phyloP scores from a whole-genome alignment of 2,888 invertebrate species.

The Drymonia ruficornis region DNA sequence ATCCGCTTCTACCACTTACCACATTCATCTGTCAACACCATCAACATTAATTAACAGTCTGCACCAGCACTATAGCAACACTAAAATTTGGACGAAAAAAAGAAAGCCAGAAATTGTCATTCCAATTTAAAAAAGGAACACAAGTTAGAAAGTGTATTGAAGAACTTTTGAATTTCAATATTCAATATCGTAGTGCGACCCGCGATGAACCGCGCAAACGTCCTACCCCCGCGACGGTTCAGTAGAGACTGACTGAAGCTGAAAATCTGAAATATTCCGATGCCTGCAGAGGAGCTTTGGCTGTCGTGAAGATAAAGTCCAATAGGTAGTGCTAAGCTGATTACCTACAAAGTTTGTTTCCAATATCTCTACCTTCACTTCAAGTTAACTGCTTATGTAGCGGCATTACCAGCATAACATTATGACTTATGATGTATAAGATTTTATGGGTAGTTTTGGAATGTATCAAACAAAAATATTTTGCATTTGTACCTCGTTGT shows the following conservation, averaged over 20 bases:
- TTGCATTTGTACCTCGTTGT: no score
- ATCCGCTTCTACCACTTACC: conserved; percentile 59
- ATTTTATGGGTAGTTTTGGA: no score
- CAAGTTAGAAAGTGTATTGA: conserved; percentile 1
- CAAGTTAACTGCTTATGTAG: conserved; percentile 30
- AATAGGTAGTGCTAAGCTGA: conserved; percentile 65
- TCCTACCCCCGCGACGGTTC: conserved; percentile 52
- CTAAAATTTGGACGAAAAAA: conserved; percentile 38
- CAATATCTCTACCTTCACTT: conserved; percentile 40
- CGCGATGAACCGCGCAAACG: conserved; percentile 40
- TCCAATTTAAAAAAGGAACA: conserved; percentile 21
- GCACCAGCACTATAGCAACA: conserved; percentile 50
- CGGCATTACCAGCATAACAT: no score
- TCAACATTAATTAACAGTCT: conserved; percentile 56
- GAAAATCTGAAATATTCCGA: conserved; percentile 57
- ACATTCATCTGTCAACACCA: conserved; percentile 54
- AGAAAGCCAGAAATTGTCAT: conserved; percentile 19
- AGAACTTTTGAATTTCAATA: conserved; percentile 27
- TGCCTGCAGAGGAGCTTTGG: conserved; percentile 49
- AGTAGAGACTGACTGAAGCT: conserved; percentile 59
- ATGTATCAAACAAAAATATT: no score
- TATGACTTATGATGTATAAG: no score
- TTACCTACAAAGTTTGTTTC: conserved; percentile 56
- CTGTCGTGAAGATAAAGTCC: conserved; percentile 60
- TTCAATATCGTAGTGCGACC: conserved; percentile 41